A percentile compares a stretch with the other conserved stretches of the same genome.
phyloP scores from a whole-genome alignment of 2,113 vertebrate genomes.

The Sterrhoptilus dennistouni region DNA sequence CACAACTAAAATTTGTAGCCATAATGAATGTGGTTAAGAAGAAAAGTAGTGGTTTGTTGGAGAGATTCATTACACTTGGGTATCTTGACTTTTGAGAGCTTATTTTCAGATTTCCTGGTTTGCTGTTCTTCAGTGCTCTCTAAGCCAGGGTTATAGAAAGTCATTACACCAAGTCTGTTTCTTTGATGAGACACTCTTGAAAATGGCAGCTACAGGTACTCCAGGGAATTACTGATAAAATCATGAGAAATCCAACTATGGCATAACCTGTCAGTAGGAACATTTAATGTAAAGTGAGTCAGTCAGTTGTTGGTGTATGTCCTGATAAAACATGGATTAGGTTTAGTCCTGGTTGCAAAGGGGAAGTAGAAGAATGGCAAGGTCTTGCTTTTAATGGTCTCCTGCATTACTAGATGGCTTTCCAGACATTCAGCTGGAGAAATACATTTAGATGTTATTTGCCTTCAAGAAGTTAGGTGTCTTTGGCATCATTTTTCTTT shows the following conservation, averaged over 20 bases:
- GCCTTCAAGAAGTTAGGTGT: background rate
- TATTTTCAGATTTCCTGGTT: background rate
- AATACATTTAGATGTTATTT: background rate
- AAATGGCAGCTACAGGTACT: background rate
- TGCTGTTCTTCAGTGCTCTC: background rate
- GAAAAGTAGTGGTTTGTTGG: background rate
- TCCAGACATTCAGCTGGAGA: background rate
- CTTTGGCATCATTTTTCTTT: background rate
- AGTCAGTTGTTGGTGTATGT: background rate
- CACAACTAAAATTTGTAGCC: background rate
- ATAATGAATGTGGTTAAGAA: background rate
- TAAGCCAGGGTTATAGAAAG: background rate
- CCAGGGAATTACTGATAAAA: background rate
- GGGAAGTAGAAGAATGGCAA: background rate
- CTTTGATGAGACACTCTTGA: background rate
- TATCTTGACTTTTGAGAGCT: background rate
- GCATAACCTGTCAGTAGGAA: background rate
- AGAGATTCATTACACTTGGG: background rate
- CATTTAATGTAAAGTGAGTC: background rate
- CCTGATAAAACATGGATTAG: background rate
- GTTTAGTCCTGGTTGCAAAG: background rate
- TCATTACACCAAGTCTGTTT: background rate
- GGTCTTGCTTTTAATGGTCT: background rate
- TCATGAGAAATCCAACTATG: background rate
- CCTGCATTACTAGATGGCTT: background rate